Evolutionary conservation across 1,140 invertebrate genomes (phyloP).

Genomic region (Grapholita molesta): DNA sequence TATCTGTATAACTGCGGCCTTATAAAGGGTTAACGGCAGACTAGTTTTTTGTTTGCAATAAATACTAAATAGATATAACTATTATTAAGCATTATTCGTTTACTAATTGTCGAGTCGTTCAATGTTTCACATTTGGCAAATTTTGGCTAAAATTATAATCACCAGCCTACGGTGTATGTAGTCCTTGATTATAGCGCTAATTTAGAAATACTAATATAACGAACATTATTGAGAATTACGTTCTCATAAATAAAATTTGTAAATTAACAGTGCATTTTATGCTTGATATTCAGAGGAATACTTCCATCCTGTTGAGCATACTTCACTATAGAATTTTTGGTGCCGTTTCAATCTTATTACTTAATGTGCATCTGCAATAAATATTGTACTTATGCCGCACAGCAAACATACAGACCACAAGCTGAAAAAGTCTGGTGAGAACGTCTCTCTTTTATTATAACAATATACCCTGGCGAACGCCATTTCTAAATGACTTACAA

Average conservation of each 20-base stretch:
- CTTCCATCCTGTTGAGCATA: background rate
- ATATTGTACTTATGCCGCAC: background rate
- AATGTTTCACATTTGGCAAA: slow-evolving; percentile 58
- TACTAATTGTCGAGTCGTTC: slow-evolving; percentile 34
- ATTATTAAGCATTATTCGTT: slow-evolving; percentile 29
- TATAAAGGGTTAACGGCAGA: slow-evolving; percentile 16
- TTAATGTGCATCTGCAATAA: background rate
- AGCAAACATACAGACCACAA: background rate
- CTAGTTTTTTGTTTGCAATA: slow-evolving; percentile 27
- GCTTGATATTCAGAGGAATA: slow-evolving; percentile 21
- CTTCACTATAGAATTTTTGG: slow-evolving; percentile 16
- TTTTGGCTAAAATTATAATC: slow-evolving; percentile 67
- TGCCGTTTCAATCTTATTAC: slow-evolving; percentile 1
- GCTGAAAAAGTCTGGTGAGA: background rate
- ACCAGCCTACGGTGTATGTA: background rate
- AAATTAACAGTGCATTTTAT: slow-evolving; percentile 40
- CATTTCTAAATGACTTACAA: background rate
- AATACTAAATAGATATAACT: slow-evolving; percentile 40
- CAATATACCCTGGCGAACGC: background rate
- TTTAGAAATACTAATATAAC: background rate
- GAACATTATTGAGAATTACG: slow-evolving; percentile 49
- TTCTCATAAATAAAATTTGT: slow-evolving; percentile 51
- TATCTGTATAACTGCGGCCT: background rate
- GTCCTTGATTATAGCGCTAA: background rate
- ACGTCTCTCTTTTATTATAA: too few relatives aligned